Base-by-base conservation (phyloP, 1,140 invertebrate species). In the Proctacanthus coquilletti region DNA sequence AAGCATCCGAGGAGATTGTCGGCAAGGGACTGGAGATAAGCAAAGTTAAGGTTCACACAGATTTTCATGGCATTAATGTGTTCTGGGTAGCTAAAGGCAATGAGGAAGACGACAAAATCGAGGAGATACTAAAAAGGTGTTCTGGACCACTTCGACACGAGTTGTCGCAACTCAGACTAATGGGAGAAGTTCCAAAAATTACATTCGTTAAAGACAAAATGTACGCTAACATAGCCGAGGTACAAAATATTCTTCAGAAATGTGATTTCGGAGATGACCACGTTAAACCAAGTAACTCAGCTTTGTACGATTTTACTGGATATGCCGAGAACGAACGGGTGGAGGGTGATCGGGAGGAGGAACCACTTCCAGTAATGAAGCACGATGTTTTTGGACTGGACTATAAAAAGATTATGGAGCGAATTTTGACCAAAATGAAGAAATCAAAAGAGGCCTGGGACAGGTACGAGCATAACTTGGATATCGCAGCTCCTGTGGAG, bases 151-250 rank as follows among this genome's bases (percentile, higher is more conserved):
- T 85, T 8, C 63, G 77, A 23, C 75, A 82, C 51, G 72, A 81
- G 50, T 53, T 84, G 8, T 72, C 73, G 2, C 71, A 74, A 41
- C 54, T 83, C 0, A 56, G 66, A 25, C 49, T 84, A 2, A 76
- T 84, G 60, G 80, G 80, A 4, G 56, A 68, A 29, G 69, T 84
- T 11, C 81, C 82, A 6, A 68, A 66, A 35, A 72, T 85, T 35
- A 46, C 62, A 11, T 85, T 85, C 68, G 66, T 81, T 4, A 72
- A 70, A 66, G 73, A 83, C 59, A 74, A 61, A 41, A 52, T 62
- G 10, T 62, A 66, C 41, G 50, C 51, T 3, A 53, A 55, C 35
- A 18, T 70, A 2, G 47, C 58, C 5, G 65, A 75, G 40, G 49
- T 84, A 4, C 72, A 84, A 40, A 43, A 52, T 9, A 47, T 66